These are phyloP conservation scores for Semotilus atromaculatus DNA, from an alignment of 2,797 vertebrate species.

Conservation along the genomic window DNA sequence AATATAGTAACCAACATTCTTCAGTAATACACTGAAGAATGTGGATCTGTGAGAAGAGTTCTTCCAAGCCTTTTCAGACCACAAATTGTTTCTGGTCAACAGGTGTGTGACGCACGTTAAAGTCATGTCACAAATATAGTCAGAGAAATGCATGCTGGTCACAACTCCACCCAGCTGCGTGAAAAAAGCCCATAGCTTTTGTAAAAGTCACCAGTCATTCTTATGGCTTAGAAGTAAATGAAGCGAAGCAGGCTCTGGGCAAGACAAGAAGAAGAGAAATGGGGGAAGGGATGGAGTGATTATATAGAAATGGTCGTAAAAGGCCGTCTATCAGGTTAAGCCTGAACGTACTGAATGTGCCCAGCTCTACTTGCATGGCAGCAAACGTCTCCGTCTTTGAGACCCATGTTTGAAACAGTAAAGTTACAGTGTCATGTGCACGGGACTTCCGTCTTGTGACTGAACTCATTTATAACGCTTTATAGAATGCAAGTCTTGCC, in stretches of 20 bases:
- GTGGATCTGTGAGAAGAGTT: constrained; percentile 39
- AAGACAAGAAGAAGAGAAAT: not conserved
- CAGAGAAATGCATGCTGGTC: constrained; percentile 1
- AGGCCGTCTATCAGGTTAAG: constrained; percentile 51
- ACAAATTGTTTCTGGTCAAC: constrained; percentile 18
- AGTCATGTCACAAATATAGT: constrained; percentile 39
- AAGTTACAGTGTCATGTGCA: not conserved
- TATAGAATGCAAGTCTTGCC: not conserved
- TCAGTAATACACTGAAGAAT: constrained; percentile 52
- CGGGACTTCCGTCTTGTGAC: not conserved
- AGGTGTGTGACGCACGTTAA: constrained; percentile 39
- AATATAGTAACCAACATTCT: constrained; percentile 42
- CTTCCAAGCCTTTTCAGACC: constrained; percentile 19
- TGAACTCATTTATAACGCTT: not conserved
- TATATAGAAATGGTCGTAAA: constrained; percentile 37
- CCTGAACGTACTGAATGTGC: constrained; percentile 49
- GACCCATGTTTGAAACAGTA: not conserved
- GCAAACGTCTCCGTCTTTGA: constrained; percentile 12
- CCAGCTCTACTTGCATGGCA: constrained; percentile 30
- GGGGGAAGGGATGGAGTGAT: constrained; percentile 19
- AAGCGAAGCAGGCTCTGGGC: constrained; percentile 44
- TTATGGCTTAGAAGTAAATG: constrained; percentile 52
- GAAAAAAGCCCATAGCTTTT: constrained; percentile 27
- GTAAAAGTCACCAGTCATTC: constrained; percentile 44
- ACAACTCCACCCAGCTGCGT: constrained; percentile 35